Percentiles rank a stretch among this genome's conserved stretches.
phyloP scores from a whole-genome alignment of 2,888 invertebrate genomes.

The Ochropleura plecta region DNA sequence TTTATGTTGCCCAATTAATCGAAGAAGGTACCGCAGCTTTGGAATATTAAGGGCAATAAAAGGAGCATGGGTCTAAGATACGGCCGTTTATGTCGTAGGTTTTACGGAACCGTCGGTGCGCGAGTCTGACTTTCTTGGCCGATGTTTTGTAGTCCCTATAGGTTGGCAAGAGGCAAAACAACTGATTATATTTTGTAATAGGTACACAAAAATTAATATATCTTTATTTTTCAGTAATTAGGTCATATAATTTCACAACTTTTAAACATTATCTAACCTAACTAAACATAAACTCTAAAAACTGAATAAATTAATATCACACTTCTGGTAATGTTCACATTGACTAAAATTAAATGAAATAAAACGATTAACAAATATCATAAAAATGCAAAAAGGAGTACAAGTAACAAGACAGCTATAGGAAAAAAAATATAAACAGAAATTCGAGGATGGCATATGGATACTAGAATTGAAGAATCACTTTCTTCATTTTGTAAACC shows the following conservation, averaged over 20 bases:
- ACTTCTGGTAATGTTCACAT: slow-evolving; percentile 86
- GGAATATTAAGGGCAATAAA: too few species aligned
- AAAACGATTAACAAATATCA: slow-evolving; percentile 87
- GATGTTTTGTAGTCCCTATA: too few species aligned
- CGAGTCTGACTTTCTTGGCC: too few species aligned
- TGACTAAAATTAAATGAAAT: slow-evolving; percentile 81
- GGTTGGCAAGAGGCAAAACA: too few species aligned
- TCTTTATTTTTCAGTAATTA: neutral
- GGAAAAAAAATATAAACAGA: slow-evolving; percentile 95
- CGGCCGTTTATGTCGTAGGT: too few species aligned
- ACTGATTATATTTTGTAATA: too few species aligned
- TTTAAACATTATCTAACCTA: slow-evolving; percentile 53
- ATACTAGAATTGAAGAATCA: slow-evolving; percentile 93
- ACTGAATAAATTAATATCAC: slow-evolving; percentile 88
- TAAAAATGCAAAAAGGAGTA: slow-evolving; percentile 95
- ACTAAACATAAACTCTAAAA: slow-evolving; percentile 59
- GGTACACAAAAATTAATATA: slow-evolving; percentile 5
- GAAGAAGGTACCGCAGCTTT: too few species aligned
- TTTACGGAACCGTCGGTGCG: too few species aligned
- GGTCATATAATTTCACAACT: slow-evolving; percentile 34
- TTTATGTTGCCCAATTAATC: too few species aligned
- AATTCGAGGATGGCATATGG: slow-evolving; percentile 95
- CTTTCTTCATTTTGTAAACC: slow-evolving; percentile 94
- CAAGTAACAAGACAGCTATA: slow-evolving; percentile 93
- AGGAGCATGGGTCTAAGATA: too few species aligned